phyloP scores from a whole-genome alignment of 2,113 vertebrate genomes.

The Malurus alboscapulatus region DNA sequence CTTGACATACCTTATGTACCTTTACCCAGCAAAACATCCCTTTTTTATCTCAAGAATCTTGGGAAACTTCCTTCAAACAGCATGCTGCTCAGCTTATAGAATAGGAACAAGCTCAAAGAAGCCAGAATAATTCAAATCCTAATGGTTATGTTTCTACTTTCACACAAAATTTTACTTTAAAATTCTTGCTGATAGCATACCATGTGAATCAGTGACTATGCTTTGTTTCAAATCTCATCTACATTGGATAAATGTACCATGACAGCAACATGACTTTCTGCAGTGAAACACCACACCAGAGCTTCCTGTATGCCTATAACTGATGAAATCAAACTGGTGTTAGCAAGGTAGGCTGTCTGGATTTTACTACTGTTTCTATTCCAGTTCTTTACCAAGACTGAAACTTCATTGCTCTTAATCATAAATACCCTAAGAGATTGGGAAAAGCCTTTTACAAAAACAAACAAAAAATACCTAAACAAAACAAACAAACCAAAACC shows the following conservation, averaged over 20 bases:
- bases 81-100: background rate
- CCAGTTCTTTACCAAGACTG: background rate
- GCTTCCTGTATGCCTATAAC: background rate
- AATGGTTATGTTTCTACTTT: background rate
- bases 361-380: background rate
- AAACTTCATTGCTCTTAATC: background rate
- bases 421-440: background rate
- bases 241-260: background rate
- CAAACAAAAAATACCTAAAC: no score
- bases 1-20: background rate
- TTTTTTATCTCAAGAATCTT: background rate
- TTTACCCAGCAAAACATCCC: background rate
- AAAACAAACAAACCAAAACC: background rate
- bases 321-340: background rate
- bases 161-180: background rate
- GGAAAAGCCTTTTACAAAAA: background rate
- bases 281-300: background rate
- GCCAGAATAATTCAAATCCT: background rate
- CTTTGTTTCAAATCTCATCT: background rate
- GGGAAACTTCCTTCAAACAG: background rate
- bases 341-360: background rate
- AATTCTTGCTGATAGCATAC: background rate
- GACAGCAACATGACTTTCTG: background rate
- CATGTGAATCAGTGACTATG: background rate
- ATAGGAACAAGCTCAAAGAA: background rate